A percentile compares a stretch with the other conserved stretches of the same genome.
These are phyloP conservation scores for Drosophila athabasca DNA, from an alignment of 1,140 invertebrate species.

Conservation along the genomic window DNA sequence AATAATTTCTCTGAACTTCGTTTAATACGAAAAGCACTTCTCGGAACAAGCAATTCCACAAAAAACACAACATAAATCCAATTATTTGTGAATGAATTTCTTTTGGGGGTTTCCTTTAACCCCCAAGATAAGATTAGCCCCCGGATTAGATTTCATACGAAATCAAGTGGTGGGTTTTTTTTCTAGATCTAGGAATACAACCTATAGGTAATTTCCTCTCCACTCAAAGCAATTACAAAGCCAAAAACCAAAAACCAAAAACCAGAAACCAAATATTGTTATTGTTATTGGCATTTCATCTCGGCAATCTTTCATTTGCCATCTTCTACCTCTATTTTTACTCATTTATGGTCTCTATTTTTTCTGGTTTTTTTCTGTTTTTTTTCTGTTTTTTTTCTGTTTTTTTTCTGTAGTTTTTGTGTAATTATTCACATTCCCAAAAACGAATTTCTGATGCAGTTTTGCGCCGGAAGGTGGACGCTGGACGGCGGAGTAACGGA, in stretches of 20 bases:
- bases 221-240: slow-evolving; percentile 12
- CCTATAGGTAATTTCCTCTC: no score
- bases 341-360: slow-evolving; percentile 27
- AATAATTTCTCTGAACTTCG: no score
- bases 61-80: not conserved
- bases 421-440: slow-evolving; percentile 73
- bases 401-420: no score
- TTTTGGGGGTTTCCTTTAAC: not conserved
- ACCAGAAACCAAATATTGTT: not conserved
- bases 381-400: slow-evolving; percentile 53
- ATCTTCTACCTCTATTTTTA: not conserved
- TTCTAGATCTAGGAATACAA: no score
- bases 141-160: slow-evolving; percentile 12
- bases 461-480: slow-evolving; percentile 64
- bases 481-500: no score
- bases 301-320: slow-evolving; percentile 30
- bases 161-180: not conserved
- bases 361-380: slow-evolving; percentile 62
- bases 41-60: no score
- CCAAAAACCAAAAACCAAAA: slow-evolving; percentile 15
- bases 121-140: slow-evolving; percentile 13
- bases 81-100: slow-evolving; percentile 29
- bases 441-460: slow-evolving; percentile 44
- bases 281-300: slow-evolving; percentile 52
- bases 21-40: not conserved